Base-by-base conservation (phyloP, 2,113 vertebrate genomes). In the Aythya baeri region DNA sequence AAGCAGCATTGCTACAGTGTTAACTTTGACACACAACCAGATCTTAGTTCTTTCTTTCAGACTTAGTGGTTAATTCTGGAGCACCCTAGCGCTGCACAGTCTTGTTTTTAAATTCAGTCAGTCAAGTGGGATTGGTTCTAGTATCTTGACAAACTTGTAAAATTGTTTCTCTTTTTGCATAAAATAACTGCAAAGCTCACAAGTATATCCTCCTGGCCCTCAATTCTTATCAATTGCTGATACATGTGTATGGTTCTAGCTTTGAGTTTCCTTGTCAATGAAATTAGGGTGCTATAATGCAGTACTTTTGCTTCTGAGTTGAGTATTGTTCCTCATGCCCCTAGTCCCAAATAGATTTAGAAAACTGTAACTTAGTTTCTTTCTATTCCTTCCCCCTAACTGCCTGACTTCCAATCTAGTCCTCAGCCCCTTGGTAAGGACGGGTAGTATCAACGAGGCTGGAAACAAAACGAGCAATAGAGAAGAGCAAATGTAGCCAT, bases 111-210 rank as follows among this genome's bases (percentile, higher is more conserved):
- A 77, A 71, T 83, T 78, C 86, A 96, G 94, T 89, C 93, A 96
- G 93, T 97, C 92, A 96, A 97, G 94, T 96, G 92, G 94, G 96
- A 96, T 96, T 96, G 92, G 81, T 96, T 97, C 0, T 38, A 80
- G 84, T 80, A 73, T 70, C 59, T 89, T 83, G 82, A 77, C 94
- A 94, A 92, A 83, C 67, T 71, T 27, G 57, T 58, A 5, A 78
- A 94, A 94, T 66, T 50, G 75, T 95, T 91, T 92, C 71, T 91
- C 41, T 88, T 89, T 44, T 92, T 83, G 61, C 81, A 36, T 83
- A 91, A 83, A 63, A 31, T 62, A 17, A 6, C 36, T 91, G 93
- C 91, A 92, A 93, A 96, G 90, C 94, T 93, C 9, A 44, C 89
- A 82, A 92, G 72, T 34, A 44, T 66, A 58, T 88, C 1, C 0